Base-by-base conservation (phyloP, 2,113 vertebrate genomes). In the Archocentrus centrarchus region DNA sequence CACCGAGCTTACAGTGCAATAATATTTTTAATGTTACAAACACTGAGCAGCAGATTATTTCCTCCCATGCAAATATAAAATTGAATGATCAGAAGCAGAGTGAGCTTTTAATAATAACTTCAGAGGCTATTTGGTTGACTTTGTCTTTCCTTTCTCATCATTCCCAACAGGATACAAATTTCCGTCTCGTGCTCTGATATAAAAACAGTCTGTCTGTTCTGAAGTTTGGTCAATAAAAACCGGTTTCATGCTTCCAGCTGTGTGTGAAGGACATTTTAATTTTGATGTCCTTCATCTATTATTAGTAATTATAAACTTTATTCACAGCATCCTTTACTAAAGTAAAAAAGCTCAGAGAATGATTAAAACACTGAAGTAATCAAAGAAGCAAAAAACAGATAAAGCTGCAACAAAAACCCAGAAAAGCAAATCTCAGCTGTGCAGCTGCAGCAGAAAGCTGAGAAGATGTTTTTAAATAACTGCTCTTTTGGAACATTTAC, bases 131-230 rank as follows among this genome's bases (percentile, higher is more conserved):
- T 73, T 73, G 27, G 27, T 73, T 35, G 68, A 55, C 68, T 55
- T 73, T 35, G 68, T 73, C 27, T 55, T 32, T 73, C 18, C 47
- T 55, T 73, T 73, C 68, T 73, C 27, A 73, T 11, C 68, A 55
- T 73, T 55, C 47, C 27, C 47, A 55, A 35, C 68, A 35, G 68
- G 68, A 73, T 55, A 55, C 27, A 73, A 55, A 73, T 73, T 73
- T 55, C 68, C 18, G 2, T 73, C 30, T 73, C 53, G 44, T 73
- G 66, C 27, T 73, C 47, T 13, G 68, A 73, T 73, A 73, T 73
- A 73, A 27, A 73, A 73, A 73, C 27, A 35, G 68, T 0, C 47
- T 32, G 66, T 73, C n/a, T n/a, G n/a, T n/a, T 53, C 0, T n/a
- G 66, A 32, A 73, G 66, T 73, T 27, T 73, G 41, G 14, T 50